Base-by-base conservation (phyloP, 2,888 invertebrate genomes). In the Drymonia ruficornis region DNA sequence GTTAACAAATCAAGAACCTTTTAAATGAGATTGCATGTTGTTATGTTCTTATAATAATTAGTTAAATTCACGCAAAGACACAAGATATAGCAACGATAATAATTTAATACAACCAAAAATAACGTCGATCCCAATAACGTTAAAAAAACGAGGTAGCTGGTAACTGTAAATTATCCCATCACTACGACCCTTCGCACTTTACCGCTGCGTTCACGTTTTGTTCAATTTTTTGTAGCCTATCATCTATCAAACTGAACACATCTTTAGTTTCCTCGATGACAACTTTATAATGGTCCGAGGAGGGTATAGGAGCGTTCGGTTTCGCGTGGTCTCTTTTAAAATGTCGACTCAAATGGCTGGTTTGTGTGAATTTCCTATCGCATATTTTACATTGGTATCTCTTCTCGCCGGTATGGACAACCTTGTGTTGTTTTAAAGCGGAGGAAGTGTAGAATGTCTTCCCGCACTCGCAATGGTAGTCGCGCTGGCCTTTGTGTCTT, bases 391-490 rank as follows among this genome's bases (percentile, higher is more conserved):
- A 92, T 54, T 90, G 89, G 65, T 91, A 92, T 46, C 84, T 89
- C 59, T 91, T 91, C 59, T 91, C 87, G 1, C 92, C 93, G 0
- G 93, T 91, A 56, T 92, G 92, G 0, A 91, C 91, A 0, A 90
- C 87, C 50, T 75, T 81, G 58, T 92, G 92, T 64, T 91, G 91
- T 70, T 92, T 92, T 1, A 92, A 59, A 0, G 89, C 87, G 0
- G 92, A 91, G 0, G 90, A 88, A 0, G 92, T 92, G 77, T 89
- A 92, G 73, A 92, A 92, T 0, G 86, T 86, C 54, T 92, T 92
- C 6, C 92, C 92, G 40, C 92, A 92, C 38, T 92, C 93, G 59
- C 92, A 92, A 36, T 71, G 80, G 61, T 92, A 87, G 74, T 92
- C 92, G 0, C 87, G 67, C 56, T 91, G 93, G 0, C 92, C 92